phyloP scores from a whole-genome alignment of 2,113 vertebrate genomes.

The Nerophis ophidion region DNA sequence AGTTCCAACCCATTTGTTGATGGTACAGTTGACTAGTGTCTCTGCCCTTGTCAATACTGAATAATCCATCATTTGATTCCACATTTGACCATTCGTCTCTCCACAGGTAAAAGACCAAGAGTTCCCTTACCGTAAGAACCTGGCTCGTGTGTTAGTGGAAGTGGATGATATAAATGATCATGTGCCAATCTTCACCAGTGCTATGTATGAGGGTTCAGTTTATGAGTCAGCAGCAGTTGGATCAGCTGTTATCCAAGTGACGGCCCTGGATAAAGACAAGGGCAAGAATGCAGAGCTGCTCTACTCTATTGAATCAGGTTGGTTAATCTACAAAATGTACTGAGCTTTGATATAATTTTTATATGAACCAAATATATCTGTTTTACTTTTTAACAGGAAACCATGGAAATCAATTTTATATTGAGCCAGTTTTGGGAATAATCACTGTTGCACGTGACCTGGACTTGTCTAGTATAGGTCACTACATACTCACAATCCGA shows the following conservation, averaged over 20 bases:
- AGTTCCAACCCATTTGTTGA: no score
- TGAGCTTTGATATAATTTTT: background rate
- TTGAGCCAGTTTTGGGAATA: conserved; percentile 90
- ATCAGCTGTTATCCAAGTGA: conserved; percentile 89
- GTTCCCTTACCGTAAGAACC: conserved; percentile 89
- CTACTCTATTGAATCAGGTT: conserved; percentile 92
- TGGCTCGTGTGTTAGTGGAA: conserved; percentile 86
- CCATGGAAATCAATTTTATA: conserved; percentile 84
- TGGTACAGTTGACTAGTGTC: no score
- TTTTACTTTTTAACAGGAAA: conserved; percentile 76
- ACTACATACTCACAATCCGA: conserved; percentile 89
- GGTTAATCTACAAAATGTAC: conserved; percentile 3
- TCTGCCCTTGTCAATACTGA: background rate
- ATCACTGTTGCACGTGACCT: conserved; percentile 84
- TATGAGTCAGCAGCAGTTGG: conserved; percentile 95
- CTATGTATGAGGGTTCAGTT: conserved; percentile 85
- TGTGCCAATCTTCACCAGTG: conserved; percentile 86
- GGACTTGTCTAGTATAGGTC: conserved; percentile 82
- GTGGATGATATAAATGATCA: conserved; percentile 96
- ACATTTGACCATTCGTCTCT: conserved; percentile 1
- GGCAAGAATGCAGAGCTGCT: conserved; percentile 89
- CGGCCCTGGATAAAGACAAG: conserved; percentile 94
- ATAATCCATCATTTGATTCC: background rate
- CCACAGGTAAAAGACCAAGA: conserved; percentile 94
- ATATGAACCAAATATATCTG: background rate